Conservation (phyloP, 2,888 invertebrate genomes). For the Mantis religiosa region DNA sequence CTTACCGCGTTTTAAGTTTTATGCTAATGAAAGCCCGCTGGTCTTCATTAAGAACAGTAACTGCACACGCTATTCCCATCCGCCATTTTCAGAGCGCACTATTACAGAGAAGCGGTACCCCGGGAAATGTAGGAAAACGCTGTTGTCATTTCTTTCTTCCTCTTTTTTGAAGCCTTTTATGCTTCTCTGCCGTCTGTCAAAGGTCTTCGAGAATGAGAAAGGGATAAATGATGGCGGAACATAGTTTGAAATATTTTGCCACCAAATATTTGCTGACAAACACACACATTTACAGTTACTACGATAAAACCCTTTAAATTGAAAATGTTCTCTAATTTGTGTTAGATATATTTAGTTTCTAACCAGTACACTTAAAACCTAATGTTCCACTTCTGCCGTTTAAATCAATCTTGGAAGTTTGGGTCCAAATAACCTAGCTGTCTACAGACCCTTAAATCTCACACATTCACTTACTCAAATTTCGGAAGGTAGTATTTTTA, state of each 20-base stretch:
- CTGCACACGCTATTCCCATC: not conserved
- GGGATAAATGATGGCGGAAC: not conserved
- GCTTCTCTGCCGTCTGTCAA: not conserved
- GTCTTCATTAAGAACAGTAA: not conserved
- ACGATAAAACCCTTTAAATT: no score
- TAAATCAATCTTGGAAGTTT: no score
- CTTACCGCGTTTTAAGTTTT: not conserved
- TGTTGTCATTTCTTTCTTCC: not conserved
- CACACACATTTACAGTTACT: not conserved
- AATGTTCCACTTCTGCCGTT: no score
- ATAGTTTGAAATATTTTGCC: not conserved
- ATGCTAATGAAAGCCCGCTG: not conserved
- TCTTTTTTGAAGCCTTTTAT: not conserved
- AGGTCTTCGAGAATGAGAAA: not conserved
- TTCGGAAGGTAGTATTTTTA: no score
- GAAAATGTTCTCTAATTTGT: no score
- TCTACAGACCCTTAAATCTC: no score
- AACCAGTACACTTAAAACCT: no score
- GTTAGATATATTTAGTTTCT: no score
- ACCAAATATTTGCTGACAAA: not conserved
- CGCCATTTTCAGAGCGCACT: not conserved
- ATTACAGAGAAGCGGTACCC: no score
- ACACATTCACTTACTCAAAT: no score
- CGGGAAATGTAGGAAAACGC: not conserved
- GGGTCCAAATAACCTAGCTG: no score